A percentile compares a stretch with the other conserved stretches of the same genome.
Evolutionary conservation across 2,888 invertebrate genomes (phyloP).

Genomic region (Octodonta nipae): DNA sequence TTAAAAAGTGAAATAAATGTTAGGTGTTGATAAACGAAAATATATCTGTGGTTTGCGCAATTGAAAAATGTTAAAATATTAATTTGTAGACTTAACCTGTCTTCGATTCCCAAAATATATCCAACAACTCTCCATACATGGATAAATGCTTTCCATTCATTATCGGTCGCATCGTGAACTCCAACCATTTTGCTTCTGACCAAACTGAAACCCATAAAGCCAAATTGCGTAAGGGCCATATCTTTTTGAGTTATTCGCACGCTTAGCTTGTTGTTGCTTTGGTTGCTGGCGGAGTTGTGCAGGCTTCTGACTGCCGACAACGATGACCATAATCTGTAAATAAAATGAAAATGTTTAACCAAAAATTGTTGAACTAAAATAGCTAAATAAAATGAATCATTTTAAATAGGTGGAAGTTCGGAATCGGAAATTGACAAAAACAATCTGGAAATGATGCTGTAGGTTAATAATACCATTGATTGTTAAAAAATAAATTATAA

Average conservation of each 20-base stretch:
- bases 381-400: too few species aligned
- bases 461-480: too few species aligned
- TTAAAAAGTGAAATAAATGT: too few species aligned
- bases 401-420: too few species aligned
- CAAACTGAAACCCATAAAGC: conserved; percentile 66
- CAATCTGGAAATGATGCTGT: too few species aligned
- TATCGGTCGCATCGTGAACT: conserved; percentile 43
- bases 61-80: too few species aligned
- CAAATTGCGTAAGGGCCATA: conserved; percentile 75
- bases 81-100: conserved; percentile 52
- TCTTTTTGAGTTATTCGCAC: conserved; percentile 65
- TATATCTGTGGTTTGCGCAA: background rate
- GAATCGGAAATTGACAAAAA: background rate
- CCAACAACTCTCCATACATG: conserved; percentile 79
- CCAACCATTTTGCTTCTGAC: conserved; percentile 52
- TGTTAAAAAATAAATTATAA: too few species aligned
- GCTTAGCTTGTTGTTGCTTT: conserved; percentile 24
- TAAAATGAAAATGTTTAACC: too few species aligned
- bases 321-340: conserved; percentile 52
- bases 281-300: conserved; percentile 50
- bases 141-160: conserved; percentile 59
- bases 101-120: conserved; percentile 66
- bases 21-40: background rate
- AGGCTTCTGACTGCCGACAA: conserved; percentile 51
- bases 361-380: too few species aligned